Evolutionary conservation across 2,888 invertebrate genomes (phyloP).

Genomic region (Eucriotettix oculatus): DNA sequence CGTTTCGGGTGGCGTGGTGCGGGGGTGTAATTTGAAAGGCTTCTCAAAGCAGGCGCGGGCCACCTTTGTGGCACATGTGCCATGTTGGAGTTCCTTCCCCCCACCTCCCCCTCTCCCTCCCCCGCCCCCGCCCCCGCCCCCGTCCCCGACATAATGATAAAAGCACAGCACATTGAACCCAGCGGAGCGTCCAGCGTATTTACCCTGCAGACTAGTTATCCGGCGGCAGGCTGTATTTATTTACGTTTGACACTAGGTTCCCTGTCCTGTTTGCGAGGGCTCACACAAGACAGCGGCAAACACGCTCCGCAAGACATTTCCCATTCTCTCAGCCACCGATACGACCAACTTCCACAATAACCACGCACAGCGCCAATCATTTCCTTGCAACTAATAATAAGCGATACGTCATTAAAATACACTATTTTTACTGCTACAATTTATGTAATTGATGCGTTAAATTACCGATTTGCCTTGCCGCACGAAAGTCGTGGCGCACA

Average conservation of each 20-base stretch:
- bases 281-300: neutral
- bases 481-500: too few relatives aligned
- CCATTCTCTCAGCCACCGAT: too few relatives aligned
- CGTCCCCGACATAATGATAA: conserved; percentile 14
- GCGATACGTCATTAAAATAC: too few relatives aligned
- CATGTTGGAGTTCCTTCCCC: neutral
- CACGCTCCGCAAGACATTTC: too few relatives aligned
- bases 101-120: conserved; percentile 7
- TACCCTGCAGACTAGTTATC: neutral
- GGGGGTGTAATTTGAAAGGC: too few relatives aligned
- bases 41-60: neutral
- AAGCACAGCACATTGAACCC: neutral
- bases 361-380: too few relatives aligned
- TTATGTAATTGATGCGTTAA: too few relatives aligned
- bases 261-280: neutral
- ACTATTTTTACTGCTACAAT: too few relatives aligned
- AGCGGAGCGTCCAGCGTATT: neutral
- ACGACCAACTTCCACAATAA: too few relatives aligned
- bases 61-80: neutral
- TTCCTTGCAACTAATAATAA: too few relatives aligned
- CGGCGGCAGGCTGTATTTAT: neutral
- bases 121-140: conserved; percentile 4
- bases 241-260: neutral
- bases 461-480: too few relatives aligned
- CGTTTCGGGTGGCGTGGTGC: too few relatives aligned